These are phyloP conservation scores for Polietes domitor DNA, from an alignment of 2,888 invertebrate species.

Conservation along the genomic window DNA sequence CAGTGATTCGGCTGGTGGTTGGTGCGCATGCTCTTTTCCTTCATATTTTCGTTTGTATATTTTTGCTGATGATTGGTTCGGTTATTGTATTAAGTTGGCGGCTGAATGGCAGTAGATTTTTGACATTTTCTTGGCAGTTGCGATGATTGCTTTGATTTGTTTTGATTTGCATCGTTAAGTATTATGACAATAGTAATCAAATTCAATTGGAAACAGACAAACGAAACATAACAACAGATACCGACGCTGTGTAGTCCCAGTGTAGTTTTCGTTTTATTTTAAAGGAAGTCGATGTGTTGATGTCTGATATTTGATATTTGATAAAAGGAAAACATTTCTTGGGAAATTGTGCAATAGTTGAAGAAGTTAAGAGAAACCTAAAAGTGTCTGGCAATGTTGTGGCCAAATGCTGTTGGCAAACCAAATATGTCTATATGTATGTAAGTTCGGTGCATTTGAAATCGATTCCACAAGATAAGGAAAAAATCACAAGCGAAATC, in stretches of 20 bases:
- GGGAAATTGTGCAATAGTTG: conserved; percentile 16
- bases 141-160: conserved; percentile 70
- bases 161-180: conserved; percentile 69
- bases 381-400: neutral
- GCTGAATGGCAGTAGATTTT: conserved; percentile 57
- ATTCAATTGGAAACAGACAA: conserved; percentile 58
- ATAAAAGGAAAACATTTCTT: conserved; percentile 35
- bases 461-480: too few relatives aligned
- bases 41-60: neutral
- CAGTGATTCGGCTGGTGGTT: conserved; percentile 35
- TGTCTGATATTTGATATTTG: conserved; percentile 48
- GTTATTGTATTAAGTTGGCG: conserved; percentile 64
- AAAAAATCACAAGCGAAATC: too few relatives aligned
- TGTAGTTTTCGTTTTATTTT: conserved; percentile 16
- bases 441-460: too few relatives aligned
- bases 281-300: conserved; percentile 49
- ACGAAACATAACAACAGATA: neutral
- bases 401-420: neutral
- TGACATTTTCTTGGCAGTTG: conserved; percentile 68
- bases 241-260: conserved; percentile 7
- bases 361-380: neutral
- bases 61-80: conserved; percentile 60
- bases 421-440: neutral
- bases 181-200: conserved; percentile 67
- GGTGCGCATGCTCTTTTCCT: neutral